Conservation (phyloP, 2,113 vertebrate genomes). For the Notarius quadriscutis region DNA sequence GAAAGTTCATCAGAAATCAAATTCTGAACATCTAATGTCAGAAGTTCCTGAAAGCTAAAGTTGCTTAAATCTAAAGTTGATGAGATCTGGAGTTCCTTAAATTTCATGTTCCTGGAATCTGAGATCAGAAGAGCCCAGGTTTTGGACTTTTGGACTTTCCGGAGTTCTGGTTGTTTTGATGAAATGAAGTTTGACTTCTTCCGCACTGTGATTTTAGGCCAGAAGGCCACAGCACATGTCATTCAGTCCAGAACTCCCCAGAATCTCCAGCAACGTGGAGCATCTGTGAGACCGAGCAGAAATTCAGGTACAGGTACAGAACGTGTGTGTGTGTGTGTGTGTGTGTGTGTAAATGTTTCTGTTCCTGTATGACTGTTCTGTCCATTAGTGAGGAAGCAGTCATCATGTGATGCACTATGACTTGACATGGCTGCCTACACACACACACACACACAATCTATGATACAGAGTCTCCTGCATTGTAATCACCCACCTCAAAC, state of each 20-base stretch:
- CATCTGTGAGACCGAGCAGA: conserved; percentile 16
- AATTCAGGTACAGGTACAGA: conserved; percentile 36
- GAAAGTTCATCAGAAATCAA: neutral
- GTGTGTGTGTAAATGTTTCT: conserved; percentile 33
- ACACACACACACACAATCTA: neutral
- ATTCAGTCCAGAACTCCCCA: conserved; percentile 36
- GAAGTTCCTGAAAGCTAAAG: neutral
- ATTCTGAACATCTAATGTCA: neutral
- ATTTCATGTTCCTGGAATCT: neutral
- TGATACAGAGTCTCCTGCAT: neutral
- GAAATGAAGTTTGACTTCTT: conserved; percentile 55
- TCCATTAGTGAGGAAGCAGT: neutral
- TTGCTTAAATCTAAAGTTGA: neutral
- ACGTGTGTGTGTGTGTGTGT: conserved; percentile 54
- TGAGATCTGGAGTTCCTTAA: neutral
- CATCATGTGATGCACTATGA: neutral
- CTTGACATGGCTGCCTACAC: neutral
- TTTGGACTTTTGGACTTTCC: neutral
- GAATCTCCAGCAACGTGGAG: conserved; percentile 41
- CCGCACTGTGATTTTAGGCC: conserved; percentile 45
- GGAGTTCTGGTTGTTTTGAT: neutral
- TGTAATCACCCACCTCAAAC: neutral
- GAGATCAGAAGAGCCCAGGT: neutral
- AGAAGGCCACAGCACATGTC: conserved; percentile 32
- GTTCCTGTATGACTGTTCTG: neutral